Conservation (phyloP, 2,113 vertebrate genomes). For the Paralichthys olivaceus region DNA sequence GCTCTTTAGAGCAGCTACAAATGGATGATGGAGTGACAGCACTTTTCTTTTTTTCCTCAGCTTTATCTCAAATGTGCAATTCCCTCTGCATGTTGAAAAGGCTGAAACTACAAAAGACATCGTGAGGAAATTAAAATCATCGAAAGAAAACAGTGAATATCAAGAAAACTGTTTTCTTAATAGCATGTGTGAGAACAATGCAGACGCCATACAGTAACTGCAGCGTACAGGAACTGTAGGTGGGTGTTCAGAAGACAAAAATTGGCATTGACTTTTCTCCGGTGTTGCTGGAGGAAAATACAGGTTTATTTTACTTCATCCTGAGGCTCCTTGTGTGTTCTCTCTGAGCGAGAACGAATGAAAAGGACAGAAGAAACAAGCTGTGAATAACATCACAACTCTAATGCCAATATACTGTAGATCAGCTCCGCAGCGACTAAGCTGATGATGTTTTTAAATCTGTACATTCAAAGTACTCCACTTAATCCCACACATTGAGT, state of each 20-base stretch:
- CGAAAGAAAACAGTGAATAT: background rate
- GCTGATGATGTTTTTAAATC: constrained; percentile 49
- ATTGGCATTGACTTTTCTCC: constrained; percentile 42
- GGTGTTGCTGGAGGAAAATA: constrained; percentile 31
- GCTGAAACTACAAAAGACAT: background rate
- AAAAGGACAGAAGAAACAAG: constrained; percentile 32
- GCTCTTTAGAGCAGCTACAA: constrained; percentile 40
- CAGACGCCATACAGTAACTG: constrained; percentile 10
- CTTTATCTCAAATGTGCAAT: constrained; percentile 31
- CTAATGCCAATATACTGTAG: constrained; percentile 18
- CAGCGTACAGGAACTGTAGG: constrained; percentile 6
- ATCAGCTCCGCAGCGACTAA: constrained; percentile 20
- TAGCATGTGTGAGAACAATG: constrained; percentile 21
- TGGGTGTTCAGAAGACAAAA: constrained; percentile 43
- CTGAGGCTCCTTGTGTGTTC: constrained; percentile 4
- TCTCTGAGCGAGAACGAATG: background rate
- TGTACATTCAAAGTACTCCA: background rate
- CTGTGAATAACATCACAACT: constrained; percentile 13
- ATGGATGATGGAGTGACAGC: constrained; percentile 42
- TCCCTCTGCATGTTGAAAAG: background rate
- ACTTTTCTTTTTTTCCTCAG: constrained; percentile 23
- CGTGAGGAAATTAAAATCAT: background rate
- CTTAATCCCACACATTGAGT: constrained; percentile 41
- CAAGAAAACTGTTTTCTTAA: background rate
- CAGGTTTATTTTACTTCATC: constrained; percentile 47